These are phyloP conservation scores for Agapostemon virescens DNA, from an alignment of 2,888 invertebrate genomes.

Conservation along the genomic window DNA sequence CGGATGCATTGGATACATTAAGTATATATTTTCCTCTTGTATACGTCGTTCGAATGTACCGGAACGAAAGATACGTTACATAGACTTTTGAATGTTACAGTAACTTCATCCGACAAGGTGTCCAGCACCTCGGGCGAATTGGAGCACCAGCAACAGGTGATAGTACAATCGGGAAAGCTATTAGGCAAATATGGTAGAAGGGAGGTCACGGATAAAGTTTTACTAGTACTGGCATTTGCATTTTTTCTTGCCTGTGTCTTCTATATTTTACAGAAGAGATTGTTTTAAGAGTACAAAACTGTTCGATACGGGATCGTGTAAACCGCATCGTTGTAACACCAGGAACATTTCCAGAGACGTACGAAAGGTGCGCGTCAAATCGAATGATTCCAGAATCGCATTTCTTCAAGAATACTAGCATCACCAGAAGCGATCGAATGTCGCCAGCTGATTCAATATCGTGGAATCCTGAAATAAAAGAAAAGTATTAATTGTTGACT, in stretches of 20 bases:
- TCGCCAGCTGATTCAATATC: constrained; percentile 69
- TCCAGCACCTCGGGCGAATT: constrained; percentile 90
- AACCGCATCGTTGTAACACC: background rate
- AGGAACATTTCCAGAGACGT: background rate
- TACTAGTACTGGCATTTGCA: constrained; percentile 92
- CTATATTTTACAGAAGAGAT: constrained; percentile 94
- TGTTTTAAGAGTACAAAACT: constrained; percentile 83
- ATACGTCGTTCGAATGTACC: background rate
- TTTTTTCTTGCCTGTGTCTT: constrained; percentile 95
- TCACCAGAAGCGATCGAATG: constrained; percentile 72
- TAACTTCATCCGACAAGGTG: constrained; percentile 81
- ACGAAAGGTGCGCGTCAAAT: background rate
- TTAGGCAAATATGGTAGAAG: constrained; percentile 96
- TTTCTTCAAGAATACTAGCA: background rate
- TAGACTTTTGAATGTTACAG: constrained; percentile 74
- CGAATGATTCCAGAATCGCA: background rate
- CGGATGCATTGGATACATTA: constrained; percentile 90
- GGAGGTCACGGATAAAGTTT: constrained; percentile 96
- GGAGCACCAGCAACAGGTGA: constrained; percentile 91
- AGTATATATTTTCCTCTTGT: constrained; percentile 78
- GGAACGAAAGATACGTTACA: constrained; percentile 30
- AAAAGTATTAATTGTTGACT: constrained; percentile 3
- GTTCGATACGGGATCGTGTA: background rate
- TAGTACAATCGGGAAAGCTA: constrained; percentile 93
- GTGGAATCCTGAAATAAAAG: constrained; percentile 69